These are phyloP conservation scores for Anneissia japonica DNA, from an alignment of 35 echinoderm and acorn worm species.

Conservation along the genomic window DNA sequence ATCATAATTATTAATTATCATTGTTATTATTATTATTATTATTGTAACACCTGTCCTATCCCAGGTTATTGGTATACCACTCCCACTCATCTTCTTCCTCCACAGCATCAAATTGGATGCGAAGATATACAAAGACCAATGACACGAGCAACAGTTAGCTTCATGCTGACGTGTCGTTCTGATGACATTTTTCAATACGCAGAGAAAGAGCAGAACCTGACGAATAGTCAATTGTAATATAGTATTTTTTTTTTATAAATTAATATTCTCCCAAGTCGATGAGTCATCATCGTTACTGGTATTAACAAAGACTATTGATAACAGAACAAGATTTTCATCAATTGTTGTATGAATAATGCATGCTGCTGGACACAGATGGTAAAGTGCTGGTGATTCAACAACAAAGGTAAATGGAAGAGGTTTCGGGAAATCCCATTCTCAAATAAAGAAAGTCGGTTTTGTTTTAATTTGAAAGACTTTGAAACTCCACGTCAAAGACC, in stretches of 20 bases:
- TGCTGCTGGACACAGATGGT: background rate
- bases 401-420: background rate
- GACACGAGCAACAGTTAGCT: background rate
- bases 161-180: background rate
- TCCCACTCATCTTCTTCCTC: too few species aligned
- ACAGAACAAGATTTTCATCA: background rate
- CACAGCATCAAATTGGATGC: too few species aligned
- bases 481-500: background rate
- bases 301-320: background rate
- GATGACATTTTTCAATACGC: too few species aligned
- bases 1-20: too few species aligned
- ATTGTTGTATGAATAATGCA: background rate
- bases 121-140: too few species aligned
- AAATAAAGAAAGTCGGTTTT: background rate
- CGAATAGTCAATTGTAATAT: background rate
- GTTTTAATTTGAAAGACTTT: background rate
- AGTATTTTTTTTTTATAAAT: background rate
- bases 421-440: background rate
- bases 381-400: background rate
- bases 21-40: too few species aligned
- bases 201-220: background rate
- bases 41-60: too few species aligned
- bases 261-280: background rate
- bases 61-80: too few species aligned
- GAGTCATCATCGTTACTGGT: background rate